Conservation (phyloP, 2,888 invertebrate genomes). For the Periphyllus acericola region DNA sequence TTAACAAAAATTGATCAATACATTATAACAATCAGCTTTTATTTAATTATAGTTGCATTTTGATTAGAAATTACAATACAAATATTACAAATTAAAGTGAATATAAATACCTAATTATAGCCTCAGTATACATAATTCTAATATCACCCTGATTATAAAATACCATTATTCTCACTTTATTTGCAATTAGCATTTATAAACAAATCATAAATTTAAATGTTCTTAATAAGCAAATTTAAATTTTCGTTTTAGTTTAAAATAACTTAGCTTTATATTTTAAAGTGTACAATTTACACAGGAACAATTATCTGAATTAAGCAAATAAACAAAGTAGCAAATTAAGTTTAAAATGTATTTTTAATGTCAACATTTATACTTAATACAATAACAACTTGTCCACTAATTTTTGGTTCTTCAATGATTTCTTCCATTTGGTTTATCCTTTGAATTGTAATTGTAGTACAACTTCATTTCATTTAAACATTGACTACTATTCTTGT, state of each 20-base stretch:
- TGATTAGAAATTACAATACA: slow-evolving; percentile 1
- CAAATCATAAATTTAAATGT: not conserved
- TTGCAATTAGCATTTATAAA: not conserved
- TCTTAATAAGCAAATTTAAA: not conserved
- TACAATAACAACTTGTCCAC: not conserved
- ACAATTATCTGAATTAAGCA: not conserved
- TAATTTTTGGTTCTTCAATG: not conserved
- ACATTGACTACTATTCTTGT: slow-evolving; percentile 65
- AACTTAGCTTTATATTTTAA: not conserved
- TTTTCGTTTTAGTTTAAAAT: not conserved
- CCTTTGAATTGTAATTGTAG: not conserved
- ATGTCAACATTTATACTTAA: not conserved
- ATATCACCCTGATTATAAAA: slow-evolving; percentile 11
- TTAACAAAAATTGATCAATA: too few species aligned
- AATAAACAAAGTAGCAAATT: not conserved
- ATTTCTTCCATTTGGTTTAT: not conserved
- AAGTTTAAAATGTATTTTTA: not conserved
- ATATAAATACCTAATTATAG: slow-evolving; percentile 8
- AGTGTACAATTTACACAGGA: not conserved
- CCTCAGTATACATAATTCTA: not conserved
- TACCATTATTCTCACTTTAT: slow-evolving; percentile 31
- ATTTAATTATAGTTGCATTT: not conserved
- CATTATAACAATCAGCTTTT: too few species aligned
- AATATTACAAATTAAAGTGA: not conserved
- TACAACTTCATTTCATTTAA: slow-evolving; percentile 45